Evolutionary conservation across 2,113 vertebrate genomes (phyloP).

Genomic region (Pheucticus melanocephalus): DNA sequence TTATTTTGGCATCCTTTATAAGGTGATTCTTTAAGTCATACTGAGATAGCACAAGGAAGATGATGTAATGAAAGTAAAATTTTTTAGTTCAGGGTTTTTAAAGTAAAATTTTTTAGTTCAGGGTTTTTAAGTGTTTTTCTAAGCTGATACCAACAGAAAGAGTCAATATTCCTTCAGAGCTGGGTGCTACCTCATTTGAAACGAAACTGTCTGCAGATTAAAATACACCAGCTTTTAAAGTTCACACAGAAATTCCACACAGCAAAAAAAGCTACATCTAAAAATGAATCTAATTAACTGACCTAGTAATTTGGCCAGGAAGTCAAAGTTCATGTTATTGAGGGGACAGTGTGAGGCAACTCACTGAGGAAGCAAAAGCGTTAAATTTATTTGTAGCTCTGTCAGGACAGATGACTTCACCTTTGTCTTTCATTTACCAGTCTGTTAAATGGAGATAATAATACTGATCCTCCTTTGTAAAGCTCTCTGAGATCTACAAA

Average conservation of each 20-base stretch:
- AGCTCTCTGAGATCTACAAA: conserved; percentile 27
- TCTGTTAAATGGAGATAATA: conserved; percentile 43
- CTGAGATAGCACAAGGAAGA: not conserved
- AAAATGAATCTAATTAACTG: not conserved
- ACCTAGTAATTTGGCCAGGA: not conserved
- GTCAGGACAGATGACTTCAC: not conserved
- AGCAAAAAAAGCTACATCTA: not conserved
- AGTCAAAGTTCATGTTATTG: not conserved
- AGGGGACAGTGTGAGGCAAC: not conserved
- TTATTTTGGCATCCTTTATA: not conserved
- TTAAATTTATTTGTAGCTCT: conserved; percentile 28
- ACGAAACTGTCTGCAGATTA: not conserved
- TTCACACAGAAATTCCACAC: not conserved
- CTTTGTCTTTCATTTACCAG: conserved; percentile 35
- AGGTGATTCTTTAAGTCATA: not conserved
- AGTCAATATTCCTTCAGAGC: not conserved
- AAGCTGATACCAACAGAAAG: not conserved
- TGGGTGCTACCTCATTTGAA: not conserved
- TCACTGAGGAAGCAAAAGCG: not conserved
- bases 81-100: not conserved
- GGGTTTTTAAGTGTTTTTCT: not conserved
- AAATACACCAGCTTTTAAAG: not conserved
- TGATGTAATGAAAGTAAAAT: not conserved
- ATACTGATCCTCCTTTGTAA: conserved; percentile 43
- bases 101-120: not conserved